Percentiles rank a stretch among this genome's conserved stretches.
Evolutionary conservation across 2,888 invertebrate genomes (phyloP).

Genomic region (Lepidonotus clava): DNA sequence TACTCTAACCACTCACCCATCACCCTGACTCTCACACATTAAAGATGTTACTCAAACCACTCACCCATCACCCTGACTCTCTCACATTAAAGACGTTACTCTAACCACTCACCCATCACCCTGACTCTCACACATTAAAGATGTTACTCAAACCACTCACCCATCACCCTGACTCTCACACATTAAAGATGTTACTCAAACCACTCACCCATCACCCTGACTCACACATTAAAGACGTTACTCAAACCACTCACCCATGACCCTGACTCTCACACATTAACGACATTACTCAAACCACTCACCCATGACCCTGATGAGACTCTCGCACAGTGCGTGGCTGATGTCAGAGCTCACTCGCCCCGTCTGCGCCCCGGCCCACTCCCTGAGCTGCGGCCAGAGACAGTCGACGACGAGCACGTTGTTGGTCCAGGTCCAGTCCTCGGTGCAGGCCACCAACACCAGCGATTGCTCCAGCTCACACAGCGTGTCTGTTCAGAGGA

Average conservation of each 20-base stretch:
- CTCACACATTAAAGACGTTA: not conserved
- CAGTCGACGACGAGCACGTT: constrained; percentile 19
- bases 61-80: constrained; percentile 24
- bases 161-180: not conserved
- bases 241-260: not conserved
- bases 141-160: not conserved
- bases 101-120: no score
- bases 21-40: not conserved
- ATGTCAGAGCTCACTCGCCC: not conserved
- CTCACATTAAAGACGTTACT: no score
- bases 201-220: no score
- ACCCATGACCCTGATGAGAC: constrained; percentile 29
- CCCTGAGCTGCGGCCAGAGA: constrained; percentile 37
- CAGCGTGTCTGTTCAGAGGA: no score
- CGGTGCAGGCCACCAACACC: constrained; percentile 9
- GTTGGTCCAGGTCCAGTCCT: constrained; percentile 55
- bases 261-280: not conserved
- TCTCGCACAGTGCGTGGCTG: not conserved
- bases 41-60: not conserved
- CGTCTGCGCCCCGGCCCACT: constrained; percentile 20
- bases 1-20: not conserved
- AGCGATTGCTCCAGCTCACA: constrained; percentile 8
- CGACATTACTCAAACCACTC: not conserved
- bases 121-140: no score
- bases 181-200: not conserved